Conservation (phyloP, 1,140 invertebrate genomes). For the Geopemphigus sp. region DNA sequence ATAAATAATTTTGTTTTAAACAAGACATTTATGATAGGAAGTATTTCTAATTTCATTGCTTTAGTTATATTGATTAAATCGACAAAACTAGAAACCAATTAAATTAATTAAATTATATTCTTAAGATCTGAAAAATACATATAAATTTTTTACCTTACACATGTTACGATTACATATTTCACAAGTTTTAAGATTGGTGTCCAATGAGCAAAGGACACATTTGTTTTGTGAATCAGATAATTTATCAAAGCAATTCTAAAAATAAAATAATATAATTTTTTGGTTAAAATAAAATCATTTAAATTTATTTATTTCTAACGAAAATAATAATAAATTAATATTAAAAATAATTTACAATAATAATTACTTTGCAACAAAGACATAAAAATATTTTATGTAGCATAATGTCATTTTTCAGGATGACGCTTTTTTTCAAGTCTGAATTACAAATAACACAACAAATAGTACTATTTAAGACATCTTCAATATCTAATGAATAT, state of each 20-base stretch:
- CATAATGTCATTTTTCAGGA: neutral
- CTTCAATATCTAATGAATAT: neutral
- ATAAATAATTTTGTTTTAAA: too few relatives aligned
- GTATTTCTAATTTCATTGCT: too few relatives aligned
- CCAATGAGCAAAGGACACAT: neutral
- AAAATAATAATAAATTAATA: too few relatives aligned
- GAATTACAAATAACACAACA: constrained; percentile 15
- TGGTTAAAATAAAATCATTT: neutral
- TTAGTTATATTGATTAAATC: too few relatives aligned
- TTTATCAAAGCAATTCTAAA: constrained; percentile 9
- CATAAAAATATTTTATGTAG: constrained; percentile 8
- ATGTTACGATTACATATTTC: neutral
- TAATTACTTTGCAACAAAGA: neutral
- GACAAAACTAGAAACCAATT: too few relatives aligned
- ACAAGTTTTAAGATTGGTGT: neutral
- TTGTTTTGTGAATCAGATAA: neutral
- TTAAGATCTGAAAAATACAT: too few relatives aligned
- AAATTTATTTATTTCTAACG: neutral
- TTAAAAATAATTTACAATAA: neutral
- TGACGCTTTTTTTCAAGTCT: neutral
- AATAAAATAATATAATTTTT: neutral
- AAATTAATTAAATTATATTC: too few relatives aligned
- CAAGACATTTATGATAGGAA: too few relatives aligned
- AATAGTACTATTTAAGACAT: neutral
- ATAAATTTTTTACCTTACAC: neutral